These are phyloP conservation scores for Lepus timidus DNA, from an alignment of 2,113 vertebrate genomes.

Conservation along the genomic window DNA sequence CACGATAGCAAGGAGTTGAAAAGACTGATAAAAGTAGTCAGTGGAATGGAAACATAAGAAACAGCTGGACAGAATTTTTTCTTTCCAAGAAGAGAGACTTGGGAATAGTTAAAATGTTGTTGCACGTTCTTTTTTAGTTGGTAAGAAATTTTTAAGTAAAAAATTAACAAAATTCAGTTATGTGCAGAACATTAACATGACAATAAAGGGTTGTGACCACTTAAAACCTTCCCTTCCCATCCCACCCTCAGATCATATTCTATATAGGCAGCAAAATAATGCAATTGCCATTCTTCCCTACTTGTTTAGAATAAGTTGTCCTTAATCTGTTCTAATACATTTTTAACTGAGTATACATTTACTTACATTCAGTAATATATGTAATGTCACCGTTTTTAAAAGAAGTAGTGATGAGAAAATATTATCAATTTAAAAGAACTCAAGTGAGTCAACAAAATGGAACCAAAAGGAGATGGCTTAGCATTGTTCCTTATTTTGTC, in stretches of 20 bases:
- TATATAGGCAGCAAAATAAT: background rate
- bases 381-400: background rate
- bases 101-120: background rate
- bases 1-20: background rate
- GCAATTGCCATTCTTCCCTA: slow-evolving; percentile 1
- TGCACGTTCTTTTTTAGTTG: background rate
- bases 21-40: background rate
- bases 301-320: slow-evolving; percentile 2
- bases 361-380: slow-evolving; percentile 25
- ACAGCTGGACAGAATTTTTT: background rate
- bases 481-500: background rate
- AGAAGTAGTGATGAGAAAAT: background rate
- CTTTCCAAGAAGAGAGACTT: slow-evolving; percentile 15
- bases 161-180: slow-evolving; percentile 33
- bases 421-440: background rate
- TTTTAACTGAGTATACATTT: slow-evolving; percentile 5
- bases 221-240: background rate
- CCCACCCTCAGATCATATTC: background rate
- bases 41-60: slow-evolving; percentile 9
- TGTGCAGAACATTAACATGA: slow-evolving; percentile 25
- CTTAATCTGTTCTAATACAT: background rate
- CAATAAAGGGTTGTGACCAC: background rate
- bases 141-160: background rate
- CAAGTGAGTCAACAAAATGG: slow-evolving; percentile 10
- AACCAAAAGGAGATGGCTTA: background rate